Percentiles rank a stretch among this genome's conserved stretches.
Conservation (phyloP, 2,113 vertebrate species). For the Psilopogon haemacephalus region DNA sequence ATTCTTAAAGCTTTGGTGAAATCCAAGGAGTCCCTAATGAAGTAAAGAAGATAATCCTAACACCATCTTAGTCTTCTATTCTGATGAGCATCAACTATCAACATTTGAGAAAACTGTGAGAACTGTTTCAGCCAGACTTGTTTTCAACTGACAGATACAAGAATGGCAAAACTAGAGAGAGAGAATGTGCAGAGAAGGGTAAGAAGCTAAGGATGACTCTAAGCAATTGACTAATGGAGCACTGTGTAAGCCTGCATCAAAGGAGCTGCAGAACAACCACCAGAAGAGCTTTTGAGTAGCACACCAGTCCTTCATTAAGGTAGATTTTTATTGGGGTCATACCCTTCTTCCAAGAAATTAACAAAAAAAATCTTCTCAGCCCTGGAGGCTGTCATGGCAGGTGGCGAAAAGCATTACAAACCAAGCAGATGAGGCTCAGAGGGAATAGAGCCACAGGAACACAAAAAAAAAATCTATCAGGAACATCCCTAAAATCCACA, state of each 20-base stretch:
- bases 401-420: not conserved
- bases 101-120: not conserved
- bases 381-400: not conserved
- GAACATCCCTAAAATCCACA: not conserved
- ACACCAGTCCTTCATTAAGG: not conserved
- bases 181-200: not conserved
- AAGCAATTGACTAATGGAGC: not conserved
- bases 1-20: not conserved
- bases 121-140: not conserved
- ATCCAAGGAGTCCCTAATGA: not conserved
- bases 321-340: not conserved
- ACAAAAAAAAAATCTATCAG: not conserved
- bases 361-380: not conserved
- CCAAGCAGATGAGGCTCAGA: not conserved
- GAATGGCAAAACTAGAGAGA: not conserved
- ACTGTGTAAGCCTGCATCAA: not conserved
- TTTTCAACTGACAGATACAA: not conserved
- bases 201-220: not conserved
- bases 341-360: not conserved
- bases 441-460: not conserved
- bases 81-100: not conserved
- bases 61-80: not conserved
- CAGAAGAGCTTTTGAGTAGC: not conserved
- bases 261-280: not conserved
- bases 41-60: not conserved